These are phyloP conservation scores for Cassiopea xamachana DNA, from an alignment of 30 jellyfish, hydroid and myxozoan species.

Conservation along the genomic window DNA sequence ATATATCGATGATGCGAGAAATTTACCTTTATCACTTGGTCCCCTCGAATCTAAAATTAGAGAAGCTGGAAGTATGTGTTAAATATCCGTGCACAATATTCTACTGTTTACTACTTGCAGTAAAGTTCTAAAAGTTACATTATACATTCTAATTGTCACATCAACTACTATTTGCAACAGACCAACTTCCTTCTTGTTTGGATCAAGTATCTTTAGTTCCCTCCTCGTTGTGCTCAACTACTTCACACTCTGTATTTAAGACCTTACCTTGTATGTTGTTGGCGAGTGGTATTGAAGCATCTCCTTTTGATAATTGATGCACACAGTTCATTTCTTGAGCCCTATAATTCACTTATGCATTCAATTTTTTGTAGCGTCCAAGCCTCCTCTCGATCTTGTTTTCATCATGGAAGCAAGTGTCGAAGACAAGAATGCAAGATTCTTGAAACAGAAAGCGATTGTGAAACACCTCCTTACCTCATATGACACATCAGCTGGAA, in stretches of 20 bases:
- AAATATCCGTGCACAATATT: background rate
- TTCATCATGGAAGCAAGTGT: conserved; percentile 82
- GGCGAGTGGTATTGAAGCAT: no score
- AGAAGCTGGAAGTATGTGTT: conserved; percentile 55
- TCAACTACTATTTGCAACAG: no score
- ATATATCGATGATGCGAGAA: conserved; percentile 40
- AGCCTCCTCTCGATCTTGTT: conserved; percentile 75
- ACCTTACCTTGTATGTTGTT: no score
- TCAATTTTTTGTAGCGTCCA: background rate
- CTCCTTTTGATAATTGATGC: no score
- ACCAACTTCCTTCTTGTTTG: no score
- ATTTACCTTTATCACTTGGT: conserved; percentile 61
- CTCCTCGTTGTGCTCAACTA: no score
- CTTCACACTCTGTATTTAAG: no score
- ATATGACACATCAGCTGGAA: conserved; percentile 61
- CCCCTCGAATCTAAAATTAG: conserved; percentile 67
- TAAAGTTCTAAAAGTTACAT: background rate
- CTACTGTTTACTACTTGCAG: background rate
- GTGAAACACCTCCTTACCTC: conserved; percentile 68
- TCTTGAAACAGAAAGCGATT: conserved; percentile 61
- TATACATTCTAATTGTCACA: background rate
- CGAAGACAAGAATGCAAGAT: conserved; percentile 20
- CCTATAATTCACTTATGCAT: no score
- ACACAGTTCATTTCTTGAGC: no score
- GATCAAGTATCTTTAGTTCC: no score